Evolutionary conservation across 2,797 vertebrate species (phyloP).

Genomic region (Gymnopithys bicolor): DNA sequence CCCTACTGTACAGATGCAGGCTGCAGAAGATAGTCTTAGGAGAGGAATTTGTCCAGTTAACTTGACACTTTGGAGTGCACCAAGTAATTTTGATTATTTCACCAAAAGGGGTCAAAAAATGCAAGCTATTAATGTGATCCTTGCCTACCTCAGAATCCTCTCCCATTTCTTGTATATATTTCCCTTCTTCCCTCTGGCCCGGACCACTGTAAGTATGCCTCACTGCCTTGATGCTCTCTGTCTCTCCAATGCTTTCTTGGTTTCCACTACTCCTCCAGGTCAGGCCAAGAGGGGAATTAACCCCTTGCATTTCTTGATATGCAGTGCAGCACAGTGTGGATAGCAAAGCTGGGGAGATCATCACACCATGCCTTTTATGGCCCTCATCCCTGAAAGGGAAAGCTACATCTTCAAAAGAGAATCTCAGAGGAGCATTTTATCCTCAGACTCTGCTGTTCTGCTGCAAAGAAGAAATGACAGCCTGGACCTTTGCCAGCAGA

Average conservation of each 20-base stretch:
- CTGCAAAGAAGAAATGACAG: background rate
- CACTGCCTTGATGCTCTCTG: background rate
- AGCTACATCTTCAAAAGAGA: background rate
- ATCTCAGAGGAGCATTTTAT: background rate
- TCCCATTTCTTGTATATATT: background rate
- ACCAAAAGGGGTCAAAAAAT: background rate
- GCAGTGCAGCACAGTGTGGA: rapidly evolving
- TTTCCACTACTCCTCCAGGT: background rate
- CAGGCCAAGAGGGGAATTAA: background rate
- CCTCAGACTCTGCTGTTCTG: background rate
- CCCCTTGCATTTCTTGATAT: background rate
- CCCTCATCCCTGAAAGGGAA: rapidly evolving
- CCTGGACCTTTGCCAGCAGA: background rate
- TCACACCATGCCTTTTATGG: background rate
- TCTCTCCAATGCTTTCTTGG: background rate
- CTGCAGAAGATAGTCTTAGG: background rate
- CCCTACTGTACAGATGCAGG: background rate
- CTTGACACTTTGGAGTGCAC: background rate
- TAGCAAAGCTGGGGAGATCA: background rate
- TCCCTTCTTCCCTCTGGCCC: background rate
- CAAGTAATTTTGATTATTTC: background rate
- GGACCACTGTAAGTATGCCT: background rate
- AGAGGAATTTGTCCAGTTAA: background rate
- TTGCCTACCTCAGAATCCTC: background rate
- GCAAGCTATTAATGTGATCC: background rate